Percentiles rank a stretch among this genome's conserved stretches.
Conservation (phyloP, 2,888 invertebrate genomes). For the Kryphioiulus occultus region DNA sequence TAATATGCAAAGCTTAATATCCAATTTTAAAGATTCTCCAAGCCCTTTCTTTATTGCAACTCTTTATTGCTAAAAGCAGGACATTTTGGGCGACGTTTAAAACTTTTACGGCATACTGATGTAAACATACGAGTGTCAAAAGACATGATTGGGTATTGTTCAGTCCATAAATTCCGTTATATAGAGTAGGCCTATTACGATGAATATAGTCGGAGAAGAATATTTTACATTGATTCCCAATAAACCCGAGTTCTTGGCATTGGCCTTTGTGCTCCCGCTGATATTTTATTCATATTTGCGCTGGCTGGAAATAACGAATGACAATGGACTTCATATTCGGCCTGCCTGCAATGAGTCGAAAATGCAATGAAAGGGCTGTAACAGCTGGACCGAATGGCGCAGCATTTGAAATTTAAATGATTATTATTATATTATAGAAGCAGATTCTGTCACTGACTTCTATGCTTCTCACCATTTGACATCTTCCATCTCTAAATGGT, state of each 20-base stretch:
- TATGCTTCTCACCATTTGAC: background rate
- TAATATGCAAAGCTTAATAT: too few species aligned
- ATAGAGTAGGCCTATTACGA: background rate
- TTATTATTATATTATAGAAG: background rate
- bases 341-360: background rate
- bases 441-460: background rate
- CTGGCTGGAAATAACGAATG: conserved; percentile 30
- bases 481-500: too few species aligned
- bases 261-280: conserved; percentile 15
- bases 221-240: conserved; percentile 7
- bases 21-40: too few species aligned
- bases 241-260: conserved; percentile 21
- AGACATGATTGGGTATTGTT: background rate
- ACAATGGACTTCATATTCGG: conserved; percentile 2
- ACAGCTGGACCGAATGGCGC: conserved; percentile 26
- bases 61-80: too few species aligned
- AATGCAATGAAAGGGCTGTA: background rate
- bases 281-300: conserved; percentile 30
- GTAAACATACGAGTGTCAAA: background rate
- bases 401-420: conserved; percentile 21
- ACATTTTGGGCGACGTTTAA: background rate
- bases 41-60: too few species aligned
- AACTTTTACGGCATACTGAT: background rate
- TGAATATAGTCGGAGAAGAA: background rate
- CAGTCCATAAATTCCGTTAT: background rate